These are phyloP conservation scores for Pseudorhombus dupliciocellatus DNA, from an alignment of 2,113 vertebrate species.

Conservation along the genomic window DNA sequence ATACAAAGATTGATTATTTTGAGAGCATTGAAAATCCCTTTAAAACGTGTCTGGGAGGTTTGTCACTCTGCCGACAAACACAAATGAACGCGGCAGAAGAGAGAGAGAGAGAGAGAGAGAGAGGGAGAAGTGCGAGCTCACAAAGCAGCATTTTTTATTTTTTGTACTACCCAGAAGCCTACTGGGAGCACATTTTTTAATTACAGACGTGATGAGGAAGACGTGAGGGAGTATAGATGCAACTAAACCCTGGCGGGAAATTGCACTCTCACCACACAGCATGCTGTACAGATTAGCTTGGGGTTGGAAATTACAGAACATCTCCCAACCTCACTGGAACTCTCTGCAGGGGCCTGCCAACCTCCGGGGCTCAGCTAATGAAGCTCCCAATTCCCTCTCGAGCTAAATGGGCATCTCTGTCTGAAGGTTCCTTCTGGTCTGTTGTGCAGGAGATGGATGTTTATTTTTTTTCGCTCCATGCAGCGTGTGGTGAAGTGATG, in stretches of 20 bases:
- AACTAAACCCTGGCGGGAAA: constrained; percentile 56
- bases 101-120: background rate
- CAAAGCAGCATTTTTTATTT: constrained; percentile 40
- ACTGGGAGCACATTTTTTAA: constrained; percentile 71
- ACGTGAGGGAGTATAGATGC: constrained; percentile 65
- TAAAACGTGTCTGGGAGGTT: constrained; percentile 47
- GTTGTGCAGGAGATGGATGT: constrained; percentile 29
- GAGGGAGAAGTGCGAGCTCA: constrained; percentile 5
- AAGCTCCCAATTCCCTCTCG: constrained; percentile 35
- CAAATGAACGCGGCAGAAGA: constrained; percentile 36
- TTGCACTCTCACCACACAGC: constrained; percentile 67
- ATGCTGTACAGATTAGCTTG: constrained; percentile 69
- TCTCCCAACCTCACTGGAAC: constrained; percentile 71
- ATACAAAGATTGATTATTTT: constrained; percentile 42
- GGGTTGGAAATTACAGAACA: constrained; percentile 74
- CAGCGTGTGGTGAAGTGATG: constrained; percentile 7
- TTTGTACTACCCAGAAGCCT: constrained; percentile 61
- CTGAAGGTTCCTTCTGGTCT: constrained; percentile 17
- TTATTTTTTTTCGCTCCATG: constrained; percentile 45
- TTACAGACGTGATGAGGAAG: constrained; percentile 69
- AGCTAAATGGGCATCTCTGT: constrained; percentile 17
- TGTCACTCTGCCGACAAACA: constrained; percentile 54
- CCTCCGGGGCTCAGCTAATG: constrained; percentile 36
- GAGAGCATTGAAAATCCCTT: constrained; percentile 38
- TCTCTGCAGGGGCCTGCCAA: constrained; percentile 40